A percentile compares a stretch with the other conserved stretches of the same genome.
Evolutionary conservation across 2,888 invertebrate species (phyloP).

Genomic region (Phrixothrix hirtus): DNA sequence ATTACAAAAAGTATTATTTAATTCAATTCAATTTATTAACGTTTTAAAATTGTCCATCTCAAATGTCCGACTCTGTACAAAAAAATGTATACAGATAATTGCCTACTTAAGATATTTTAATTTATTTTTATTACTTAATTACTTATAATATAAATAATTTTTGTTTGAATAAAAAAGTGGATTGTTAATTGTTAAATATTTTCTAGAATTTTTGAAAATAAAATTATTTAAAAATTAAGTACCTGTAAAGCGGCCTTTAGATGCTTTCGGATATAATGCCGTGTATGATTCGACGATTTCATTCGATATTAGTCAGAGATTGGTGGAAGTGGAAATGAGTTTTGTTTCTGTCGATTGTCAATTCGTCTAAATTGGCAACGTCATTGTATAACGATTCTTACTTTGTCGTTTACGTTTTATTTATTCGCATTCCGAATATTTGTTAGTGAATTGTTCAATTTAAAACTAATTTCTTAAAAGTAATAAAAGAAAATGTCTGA

Average conservation of each 20-base stretch:
- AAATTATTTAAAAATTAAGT: too few relatives aligned
- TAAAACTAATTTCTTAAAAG: conserved; percentile 15
- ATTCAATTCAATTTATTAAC: too few relatives aligned
- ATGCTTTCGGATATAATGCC: too few relatives aligned
- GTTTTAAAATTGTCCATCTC: too few relatives aligned
- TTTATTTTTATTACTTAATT: too few relatives aligned
- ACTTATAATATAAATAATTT: too few relatives aligned
- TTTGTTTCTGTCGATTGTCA: conserved; percentile 27
- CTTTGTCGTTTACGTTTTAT: conserved; percentile 25
- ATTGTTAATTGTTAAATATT: not conserved
- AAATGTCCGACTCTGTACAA: too few relatives aligned
- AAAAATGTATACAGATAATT: too few relatives aligned
- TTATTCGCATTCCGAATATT: conserved; percentile 10
- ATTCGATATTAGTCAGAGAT: conserved; percentile 11
- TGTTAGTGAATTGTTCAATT: conserved; percentile 15
- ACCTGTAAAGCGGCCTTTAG: too few relatives aligned
- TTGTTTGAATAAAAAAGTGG: not conserved
- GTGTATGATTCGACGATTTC: too few relatives aligned
- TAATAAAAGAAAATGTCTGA: conserved; percentile 58
- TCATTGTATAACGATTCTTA: conserved; percentile 28
- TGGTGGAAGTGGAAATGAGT: conserved; percentile 1
- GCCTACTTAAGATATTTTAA: too few relatives aligned
- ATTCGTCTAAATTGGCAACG: conserved; percentile 29
- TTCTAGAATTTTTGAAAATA: not conserved
- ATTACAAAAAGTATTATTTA: too few relatives aligned